Percentiles rank a stretch among this genome's conserved stretches.
Conservation (phyloP, 2,888 invertebrate genomes). For the Brassicogethes aeneus region DNA sequence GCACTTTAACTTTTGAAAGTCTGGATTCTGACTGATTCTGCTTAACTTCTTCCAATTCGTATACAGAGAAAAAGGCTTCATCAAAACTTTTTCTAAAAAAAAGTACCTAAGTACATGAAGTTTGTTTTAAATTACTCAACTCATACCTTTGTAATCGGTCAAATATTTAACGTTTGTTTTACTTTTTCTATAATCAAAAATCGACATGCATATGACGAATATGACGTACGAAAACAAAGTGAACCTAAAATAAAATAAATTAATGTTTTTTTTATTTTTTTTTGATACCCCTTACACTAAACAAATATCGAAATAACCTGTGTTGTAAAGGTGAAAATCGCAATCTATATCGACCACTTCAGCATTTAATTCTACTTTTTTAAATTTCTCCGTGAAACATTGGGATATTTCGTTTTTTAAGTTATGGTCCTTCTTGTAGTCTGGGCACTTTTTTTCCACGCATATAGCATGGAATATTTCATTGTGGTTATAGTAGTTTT, state of each 20-base stretch:
- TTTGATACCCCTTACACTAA: neutral
- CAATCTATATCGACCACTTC: slow-evolving; percentile 12
- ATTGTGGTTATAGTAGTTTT: slow-evolving; percentile 20
- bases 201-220: neutral
- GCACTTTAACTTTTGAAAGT: slow-evolving; percentile 19
- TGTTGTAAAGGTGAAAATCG: slow-evolving; percentile 10
- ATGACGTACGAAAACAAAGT: neutral
- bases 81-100: slow-evolving; percentile 12
- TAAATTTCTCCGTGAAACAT: slow-evolving; percentile 15
- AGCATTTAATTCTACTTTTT: slow-evolving; percentile 12
- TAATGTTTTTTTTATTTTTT: too few species aligned
- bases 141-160: too few species aligned
- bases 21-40: slow-evolving; percentile 8
- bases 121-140: too few species aligned
- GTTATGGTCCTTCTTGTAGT: slow-evolving; percentile 2
- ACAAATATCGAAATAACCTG: slow-evolving; percentile 8
- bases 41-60: slow-evolving; percentile 17
- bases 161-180: neutral
- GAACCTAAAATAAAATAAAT: neutral
- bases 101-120: neutral
- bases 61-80: slow-evolving; percentile 17
- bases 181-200: too few species aligned
- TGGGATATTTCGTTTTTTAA: slow-evolving; percentile 7
- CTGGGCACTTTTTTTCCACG: slow-evolving; percentile 15
- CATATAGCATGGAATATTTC: slow-evolving; percentile 22